These are phyloP conservation scores for Phenganax subtilis DNA, from an alignment of 92 coral and sea anemone genomes.

Conservation along the genomic window DNA sequence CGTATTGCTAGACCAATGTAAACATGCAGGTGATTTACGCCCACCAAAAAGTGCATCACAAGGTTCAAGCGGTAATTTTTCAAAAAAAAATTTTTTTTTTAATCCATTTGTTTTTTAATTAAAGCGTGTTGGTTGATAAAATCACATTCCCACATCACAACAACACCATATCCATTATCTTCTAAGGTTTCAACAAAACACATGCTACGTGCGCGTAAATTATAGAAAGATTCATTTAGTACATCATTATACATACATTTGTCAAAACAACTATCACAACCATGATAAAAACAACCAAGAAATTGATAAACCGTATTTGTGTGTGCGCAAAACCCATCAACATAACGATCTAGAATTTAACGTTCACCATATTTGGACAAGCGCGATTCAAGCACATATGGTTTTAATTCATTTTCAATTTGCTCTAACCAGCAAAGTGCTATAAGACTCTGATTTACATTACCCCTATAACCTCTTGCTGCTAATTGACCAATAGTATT, in stretches of 20 bases:
- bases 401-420: too few species aligned
- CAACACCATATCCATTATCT: conserved; percentile 22
- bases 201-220: background rate
- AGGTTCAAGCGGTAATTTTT: conserved; percentile 1
- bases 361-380: conserved; percentile 9
- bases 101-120: background rate
- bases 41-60: too few species aligned
- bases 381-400: too few species aligned
- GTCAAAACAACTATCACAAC: too few species aligned
- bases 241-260: background rate
- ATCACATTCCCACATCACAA: conserved; percentile 4
- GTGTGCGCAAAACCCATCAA: conserved; percentile 22
- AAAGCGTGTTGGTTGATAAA: background rate
- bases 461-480: too few species aligned
- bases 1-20: too few species aligned
- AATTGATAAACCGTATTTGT: background rate
- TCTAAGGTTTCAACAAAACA: background rate
- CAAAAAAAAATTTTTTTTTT: conserved; percentile 11
- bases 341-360: conserved; percentile 24
- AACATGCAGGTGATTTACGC: background rate
- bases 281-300: too few species aligned
- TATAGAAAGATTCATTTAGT: conserved; percentile 9
- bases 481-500: too few species aligned
- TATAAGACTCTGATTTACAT: too few species aligned
- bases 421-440: too few species aligned